Conservation (phyloP, 2,888 invertebrate genomes). For the Morinoia aosen region DNA sequence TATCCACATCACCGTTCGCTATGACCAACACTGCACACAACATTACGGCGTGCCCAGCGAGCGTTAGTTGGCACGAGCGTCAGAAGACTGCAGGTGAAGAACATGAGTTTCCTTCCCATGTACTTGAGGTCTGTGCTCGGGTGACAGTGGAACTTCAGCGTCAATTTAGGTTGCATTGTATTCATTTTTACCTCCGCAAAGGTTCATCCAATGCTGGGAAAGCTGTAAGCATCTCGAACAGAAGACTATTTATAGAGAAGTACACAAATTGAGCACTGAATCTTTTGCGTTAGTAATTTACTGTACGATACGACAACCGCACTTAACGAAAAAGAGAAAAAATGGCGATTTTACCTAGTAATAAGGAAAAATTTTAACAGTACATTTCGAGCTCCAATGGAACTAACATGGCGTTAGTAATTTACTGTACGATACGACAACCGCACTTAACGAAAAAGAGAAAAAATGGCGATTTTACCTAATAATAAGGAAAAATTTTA, state of each 20-base stretch:
- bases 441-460: background rate
- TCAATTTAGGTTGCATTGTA: background rate
- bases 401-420: background rate
- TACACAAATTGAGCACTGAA: background rate
- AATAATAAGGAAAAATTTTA: background rate
- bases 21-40: no score
- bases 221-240: background rate
- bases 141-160: background rate
- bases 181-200: background rate
- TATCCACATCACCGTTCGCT: no score
- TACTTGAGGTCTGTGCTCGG: background rate
- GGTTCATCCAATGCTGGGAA: background rate
- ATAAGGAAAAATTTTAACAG: background rate
- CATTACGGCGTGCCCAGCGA: no score
- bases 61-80: no score
- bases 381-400: background rate
- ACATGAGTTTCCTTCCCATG: no score
- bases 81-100: no score
- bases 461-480: background rate
- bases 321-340: background rate
- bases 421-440: background rate
- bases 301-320: background rate
- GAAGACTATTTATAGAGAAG: background rate
- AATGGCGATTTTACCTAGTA: background rate
- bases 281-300: background rate